A percentile compares a stretch with the other conserved stretches of the same genome.
phyloP scores from a whole-genome alignment of 2,888 invertebrate genomes.

The Drosophila diplacantha region DNA sequence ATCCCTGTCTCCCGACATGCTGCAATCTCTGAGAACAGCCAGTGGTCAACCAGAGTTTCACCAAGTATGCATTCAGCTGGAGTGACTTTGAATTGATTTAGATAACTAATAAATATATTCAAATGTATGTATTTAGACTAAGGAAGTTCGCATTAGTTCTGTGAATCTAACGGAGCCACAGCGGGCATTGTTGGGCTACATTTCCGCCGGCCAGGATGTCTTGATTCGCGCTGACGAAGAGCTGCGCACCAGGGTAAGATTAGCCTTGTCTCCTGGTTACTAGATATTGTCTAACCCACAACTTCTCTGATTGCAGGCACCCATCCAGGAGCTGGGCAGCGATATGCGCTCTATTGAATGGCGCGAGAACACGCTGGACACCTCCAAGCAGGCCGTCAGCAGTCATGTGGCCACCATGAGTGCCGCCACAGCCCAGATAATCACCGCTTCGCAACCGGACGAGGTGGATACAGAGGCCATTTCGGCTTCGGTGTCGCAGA shows the following conservation, averaged over 20 bases:
- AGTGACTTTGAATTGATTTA: not conserved
- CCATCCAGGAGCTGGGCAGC: conserved; percentile 86
- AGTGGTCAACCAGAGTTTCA: conserved; percentile 66
- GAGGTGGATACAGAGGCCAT: conserved; percentile 97
- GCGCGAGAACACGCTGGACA: conserved; percentile 95
- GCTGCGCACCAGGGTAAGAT: conserved; percentile 79
- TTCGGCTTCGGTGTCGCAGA: conserved; percentile 97
- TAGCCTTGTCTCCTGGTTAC: not conserved
- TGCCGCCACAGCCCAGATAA: conserved; percentile 98
- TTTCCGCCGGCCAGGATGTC: conserved; percentile 91
- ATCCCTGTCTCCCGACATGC: conserved; percentile 52
- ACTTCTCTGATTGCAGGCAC: conserved; percentile 62
- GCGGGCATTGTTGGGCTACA: conserved; percentile 93
- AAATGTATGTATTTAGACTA: conserved; percentile 66
- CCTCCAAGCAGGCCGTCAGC: conserved; percentile 96
- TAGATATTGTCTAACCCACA: not conserved
- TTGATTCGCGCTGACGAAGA: conserved; percentile 92
- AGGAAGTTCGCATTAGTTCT: conserved; percentile 85
- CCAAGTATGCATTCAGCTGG: conserved; percentile 58
- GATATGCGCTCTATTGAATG: conserved; percentile 93
- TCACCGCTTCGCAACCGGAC: conserved; percentile 92
- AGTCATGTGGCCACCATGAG: conserved; percentile 99
- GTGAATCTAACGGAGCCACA: conserved; percentile 92
- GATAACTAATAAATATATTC: conserved; percentile 5
- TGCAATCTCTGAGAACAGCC: conserved; percentile 56